Conservation (phyloP, 2,888 invertebrate species). For the Scaptomyza polygonia region DNA sequence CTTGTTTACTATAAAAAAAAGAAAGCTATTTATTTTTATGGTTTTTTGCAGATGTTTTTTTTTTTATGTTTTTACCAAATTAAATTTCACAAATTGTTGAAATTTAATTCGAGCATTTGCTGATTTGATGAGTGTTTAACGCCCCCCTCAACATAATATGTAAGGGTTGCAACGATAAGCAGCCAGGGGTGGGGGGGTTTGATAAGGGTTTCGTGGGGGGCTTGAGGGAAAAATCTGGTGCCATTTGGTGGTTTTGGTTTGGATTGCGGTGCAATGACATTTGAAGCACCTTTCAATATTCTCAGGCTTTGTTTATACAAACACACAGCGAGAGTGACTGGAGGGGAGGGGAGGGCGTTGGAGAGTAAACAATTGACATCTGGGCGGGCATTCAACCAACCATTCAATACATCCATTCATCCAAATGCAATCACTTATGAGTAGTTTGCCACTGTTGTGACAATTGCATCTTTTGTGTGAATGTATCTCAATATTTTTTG, state of each 20-base stretch:
- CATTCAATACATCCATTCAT: constrained; percentile 15
- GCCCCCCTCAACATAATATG: not conserved
- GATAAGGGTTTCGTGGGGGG: no score
- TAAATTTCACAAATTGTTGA: constrained; percentile 19
- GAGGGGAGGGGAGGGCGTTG: constrained; percentile 12
- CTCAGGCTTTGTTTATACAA: constrained; percentile 62
- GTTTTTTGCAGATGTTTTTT: no score
- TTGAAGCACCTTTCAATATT: constrained; percentile 59
- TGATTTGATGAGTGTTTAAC: constrained; percentile 66
- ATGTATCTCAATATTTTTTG: constrained; percentile 16
- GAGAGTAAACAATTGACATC: constrained; percentile 75
- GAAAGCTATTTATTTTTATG: not conserved
- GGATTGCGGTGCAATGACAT: constrained; percentile 50
- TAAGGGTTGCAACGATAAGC: constrained; percentile 10
- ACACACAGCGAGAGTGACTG: not conserved
- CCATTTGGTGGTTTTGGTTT: constrained; percentile 35
- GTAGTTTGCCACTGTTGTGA: constrained; percentile 36
- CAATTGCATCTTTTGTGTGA: constrained; percentile 31
- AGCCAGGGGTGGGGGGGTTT: not conserved
- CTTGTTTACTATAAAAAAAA: not conserved
- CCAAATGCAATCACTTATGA: constrained; percentile 30
- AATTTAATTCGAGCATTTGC: constrained; percentile 9
- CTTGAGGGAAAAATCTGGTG: constrained; percentile 25
- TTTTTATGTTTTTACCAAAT: not conserved
- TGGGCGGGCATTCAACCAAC: constrained; percentile 49